Evolutionary conservation across 2,113 vertebrate genomes (phyloP), one percentile per base, ranked within the genome.

Genomic region (Thermophis baileyi): DNA sequence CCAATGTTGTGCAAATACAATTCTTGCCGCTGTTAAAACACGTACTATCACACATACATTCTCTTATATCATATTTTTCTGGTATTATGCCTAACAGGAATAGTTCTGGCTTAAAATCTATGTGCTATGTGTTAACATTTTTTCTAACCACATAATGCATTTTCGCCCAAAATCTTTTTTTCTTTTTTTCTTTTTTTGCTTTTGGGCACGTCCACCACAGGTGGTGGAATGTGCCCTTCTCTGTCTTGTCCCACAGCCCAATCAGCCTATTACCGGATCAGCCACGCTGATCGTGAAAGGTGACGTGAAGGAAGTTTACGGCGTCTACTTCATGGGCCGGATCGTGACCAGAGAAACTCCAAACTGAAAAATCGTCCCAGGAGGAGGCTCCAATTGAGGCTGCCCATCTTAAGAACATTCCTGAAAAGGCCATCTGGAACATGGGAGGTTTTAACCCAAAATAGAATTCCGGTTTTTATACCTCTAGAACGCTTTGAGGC

Each of bases 211-310:
- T 51, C 51, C 51, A 51, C 85, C 51, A 51, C 51, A 51, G 51
- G 3, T 51, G 51, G 3, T 51, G 12, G 51, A 16, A 51, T 16
- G 51, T 51, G 51, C 51, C 51, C 3, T 16, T 51, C 87, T 53
- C 49, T n/a, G 27, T 53, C 47, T 87, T 25, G 11, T 60, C 95
- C 55, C 97, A 88, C 95, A 99, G 99, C 98, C 96, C 0, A 95
- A 96, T 87, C 97, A 98, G 2, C 98, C 98, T 3, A 96, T 97
- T 16, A 95, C 97, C 9, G 96, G 95, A 85, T 97, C 98, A 18
- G 96, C 97, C 88, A 92, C 97, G 63, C 97, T 99, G 91, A 98
- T 97, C 46, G 88, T 99, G 55, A 98, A 95, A 95, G 97, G 98
- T 0, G 97, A 98, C 0, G 35, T 98, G 55, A 98, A 96, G 0